Conservation (phyloP, 2,113 vertebrate species). For the Irena cyanogastra region DNA sequence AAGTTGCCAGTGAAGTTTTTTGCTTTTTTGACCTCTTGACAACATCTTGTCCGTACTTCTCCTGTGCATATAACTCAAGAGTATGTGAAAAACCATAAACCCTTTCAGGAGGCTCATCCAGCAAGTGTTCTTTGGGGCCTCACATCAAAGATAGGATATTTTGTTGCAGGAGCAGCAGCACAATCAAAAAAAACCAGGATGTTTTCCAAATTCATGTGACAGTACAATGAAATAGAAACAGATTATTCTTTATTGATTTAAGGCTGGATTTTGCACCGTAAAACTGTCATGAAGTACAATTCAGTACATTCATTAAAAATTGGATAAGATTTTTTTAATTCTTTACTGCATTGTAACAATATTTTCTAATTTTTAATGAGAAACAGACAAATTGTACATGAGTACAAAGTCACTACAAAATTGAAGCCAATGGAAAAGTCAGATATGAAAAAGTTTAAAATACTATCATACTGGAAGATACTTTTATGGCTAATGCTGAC, state of each 20-base stretch:
- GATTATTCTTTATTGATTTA: background rate
- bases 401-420: background rate
- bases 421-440: background rate
- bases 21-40: background rate
- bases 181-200: background rate
- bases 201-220: background rate
- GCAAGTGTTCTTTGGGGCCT: background rate
- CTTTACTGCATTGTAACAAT: background rate
- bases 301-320: background rate
- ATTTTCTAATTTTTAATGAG: background rate
- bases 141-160: background rate
- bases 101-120: background rate
- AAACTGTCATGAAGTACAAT: background rate
- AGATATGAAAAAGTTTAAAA: background rate
- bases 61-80: background rate
- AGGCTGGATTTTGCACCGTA: background rate
- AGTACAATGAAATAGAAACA: background rate
- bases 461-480: background rate
- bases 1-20: background rate
- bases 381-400: background rate
- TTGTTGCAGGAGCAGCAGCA: background rate
- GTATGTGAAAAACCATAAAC: fast-evolving
- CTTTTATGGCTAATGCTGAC: background rate
- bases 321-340: background rate
- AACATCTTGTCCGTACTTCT: background rate